Percentiles rank a stretch among this genome's conserved stretches.
phyloP scores from a whole-genome alignment of 2,888 invertebrate genomes.

The Mylabris sibirica region DNA sequence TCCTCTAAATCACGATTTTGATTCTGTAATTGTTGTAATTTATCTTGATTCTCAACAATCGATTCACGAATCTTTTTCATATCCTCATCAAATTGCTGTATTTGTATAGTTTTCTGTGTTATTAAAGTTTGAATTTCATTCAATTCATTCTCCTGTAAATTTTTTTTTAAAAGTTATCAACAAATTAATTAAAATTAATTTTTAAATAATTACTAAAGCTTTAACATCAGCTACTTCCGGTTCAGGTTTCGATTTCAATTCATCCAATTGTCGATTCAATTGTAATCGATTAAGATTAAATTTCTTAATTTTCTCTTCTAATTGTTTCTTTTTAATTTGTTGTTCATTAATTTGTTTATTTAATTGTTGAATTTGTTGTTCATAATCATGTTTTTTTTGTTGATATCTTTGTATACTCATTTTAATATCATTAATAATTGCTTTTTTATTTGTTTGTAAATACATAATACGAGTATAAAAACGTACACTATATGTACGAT shows the following conservation, averaged over 20 bases:
- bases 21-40: constrained; percentile 32
- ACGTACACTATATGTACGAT: constrained; percentile 74
- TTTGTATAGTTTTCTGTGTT: constrained; percentile 57
- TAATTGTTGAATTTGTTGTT: constrained; percentile 49
- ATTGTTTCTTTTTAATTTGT: constrained; percentile 41
- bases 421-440: not conserved
- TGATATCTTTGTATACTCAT: not conserved
- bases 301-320: constrained; percentile 52
- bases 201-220: constrained; percentile 47
- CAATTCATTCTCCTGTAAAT: constrained; percentile 46
- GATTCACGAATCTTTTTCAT: not conserved
- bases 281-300: constrained; percentile 43
- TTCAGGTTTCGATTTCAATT: constrained; percentile 53
- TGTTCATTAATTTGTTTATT: constrained; percentile 45
- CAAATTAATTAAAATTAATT: not conserved
- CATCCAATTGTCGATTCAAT: constrained; percentile 48
- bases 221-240: constrained; percentile 55
- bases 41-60: constrained; percentile 47
- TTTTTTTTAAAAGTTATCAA: no score
- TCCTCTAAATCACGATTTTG: constrained; percentile 46
- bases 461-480: constrained; percentile 49
- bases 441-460: constrained; percentile 10
- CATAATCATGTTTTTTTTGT: constrained; percentile 37
- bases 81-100: constrained; percentile 37
- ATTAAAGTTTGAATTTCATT: constrained; percentile 50